These are phyloP conservation scores for Dynastes maya DNA, from an alignment of 2,888 invertebrate species.

Conservation along the genomic window DNA sequence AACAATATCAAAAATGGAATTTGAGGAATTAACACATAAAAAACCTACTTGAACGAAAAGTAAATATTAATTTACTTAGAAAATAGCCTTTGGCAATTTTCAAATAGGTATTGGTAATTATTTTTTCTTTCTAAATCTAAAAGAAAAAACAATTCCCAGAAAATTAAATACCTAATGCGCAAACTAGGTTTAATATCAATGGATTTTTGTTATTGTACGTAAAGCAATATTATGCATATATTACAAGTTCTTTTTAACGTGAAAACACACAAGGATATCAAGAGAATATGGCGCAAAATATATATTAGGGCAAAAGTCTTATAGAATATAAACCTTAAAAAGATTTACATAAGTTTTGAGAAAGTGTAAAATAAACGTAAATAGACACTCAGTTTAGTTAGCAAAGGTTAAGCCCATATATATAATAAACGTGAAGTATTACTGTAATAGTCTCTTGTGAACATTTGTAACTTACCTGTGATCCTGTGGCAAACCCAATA, in stretches of 20 bases:
- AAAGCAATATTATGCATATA: not conserved
- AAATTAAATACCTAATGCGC: not conserved
- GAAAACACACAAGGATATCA: not conserved
- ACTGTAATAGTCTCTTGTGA: slow-evolving; percentile 54
- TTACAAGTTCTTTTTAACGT: not conserved
- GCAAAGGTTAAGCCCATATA: slow-evolving; percentile 51
- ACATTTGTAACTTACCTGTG: slow-evolving; percentile 78
- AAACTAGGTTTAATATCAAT: not conserved
- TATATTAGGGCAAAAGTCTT: too few species aligned
- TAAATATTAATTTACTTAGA: slow-evolving; percentile 11
- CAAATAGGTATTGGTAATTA: not conserved
- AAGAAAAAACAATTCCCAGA: not conserved
- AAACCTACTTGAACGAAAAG: not conserved
- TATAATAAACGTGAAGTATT: slow-evolving; percentile 43
- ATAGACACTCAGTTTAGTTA: slow-evolving; percentile 30
- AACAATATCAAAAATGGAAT: too few species aligned
- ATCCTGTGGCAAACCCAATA: slow-evolving; percentile 82
- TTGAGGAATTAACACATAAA: too few species aligned
- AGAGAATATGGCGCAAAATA: slow-evolving; percentile 31
- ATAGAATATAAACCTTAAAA: not conserved
- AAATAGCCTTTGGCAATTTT: not conserved
- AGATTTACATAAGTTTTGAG: slow-evolving; percentile 1
- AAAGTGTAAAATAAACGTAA: slow-evolving; percentile 24
- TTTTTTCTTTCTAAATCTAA: not conserved
- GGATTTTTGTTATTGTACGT: not conserved